These are phyloP conservation scores for Prunella himalayana DNA, from an alignment of 2,113 vertebrate species.

Conservation along the genomic window DNA sequence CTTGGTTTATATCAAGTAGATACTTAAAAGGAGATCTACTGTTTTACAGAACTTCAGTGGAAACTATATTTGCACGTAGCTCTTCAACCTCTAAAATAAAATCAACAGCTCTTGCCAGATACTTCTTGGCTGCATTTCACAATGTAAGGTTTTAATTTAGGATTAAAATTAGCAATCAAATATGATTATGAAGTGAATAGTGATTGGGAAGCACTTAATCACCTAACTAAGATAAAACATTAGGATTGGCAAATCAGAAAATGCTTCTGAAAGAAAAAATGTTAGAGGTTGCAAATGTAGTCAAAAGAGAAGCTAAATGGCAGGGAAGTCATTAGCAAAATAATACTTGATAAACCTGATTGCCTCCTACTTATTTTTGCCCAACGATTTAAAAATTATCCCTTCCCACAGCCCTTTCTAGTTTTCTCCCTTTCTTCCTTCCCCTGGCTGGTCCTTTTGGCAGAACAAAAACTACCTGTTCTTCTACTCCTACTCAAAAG, in stretches of 20 bases:
- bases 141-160: neutral
- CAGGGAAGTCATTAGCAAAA: neutral
- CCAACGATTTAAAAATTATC: neutral
- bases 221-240: neutral
- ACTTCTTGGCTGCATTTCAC: neutral
- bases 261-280: slow-evolving; percentile 6
- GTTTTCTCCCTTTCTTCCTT: neutral
- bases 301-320: neutral
- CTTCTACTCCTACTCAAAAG: neutral
- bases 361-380: neutral
- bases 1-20: neutral
- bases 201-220: slow-evolving; percentile 21
- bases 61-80: neutral
- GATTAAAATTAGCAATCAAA: slow-evolving; percentile 10
- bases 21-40: neutral
- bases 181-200: neutral
- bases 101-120: neutral
- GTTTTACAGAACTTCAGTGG: neutral
- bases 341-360: neutral
- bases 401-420: neutral
- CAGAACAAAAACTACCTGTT: neutral
- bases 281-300: neutral
- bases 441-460: neutral
- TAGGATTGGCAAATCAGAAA: neutral
- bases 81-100: slow-evolving; percentile 3